These are phyloP conservation scores for Akabosia matsudoensis DNA, from an alignment of 1,140 invertebrate genomes.

Conservation along the genomic window DNA sequence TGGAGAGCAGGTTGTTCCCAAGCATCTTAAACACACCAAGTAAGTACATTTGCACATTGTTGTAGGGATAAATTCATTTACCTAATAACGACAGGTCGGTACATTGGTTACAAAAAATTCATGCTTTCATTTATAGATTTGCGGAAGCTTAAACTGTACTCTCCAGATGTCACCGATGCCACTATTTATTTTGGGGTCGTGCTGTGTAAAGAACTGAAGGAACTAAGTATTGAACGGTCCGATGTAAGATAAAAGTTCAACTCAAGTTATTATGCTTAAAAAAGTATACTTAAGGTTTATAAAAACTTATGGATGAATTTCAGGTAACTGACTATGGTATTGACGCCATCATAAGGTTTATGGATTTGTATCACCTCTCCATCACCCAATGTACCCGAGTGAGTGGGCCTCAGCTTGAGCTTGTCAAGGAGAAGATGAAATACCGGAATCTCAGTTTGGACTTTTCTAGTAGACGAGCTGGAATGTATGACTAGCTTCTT, in stretches of 20 bases:
- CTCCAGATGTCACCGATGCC: slow-evolving; percentile 10
- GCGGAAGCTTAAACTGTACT: slow-evolving; percentile 1
- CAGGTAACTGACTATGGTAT: slow-evolving; percentile 17
- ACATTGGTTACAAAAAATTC: no score
- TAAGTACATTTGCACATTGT: neutral
- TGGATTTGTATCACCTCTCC: slow-evolving; percentile 22
- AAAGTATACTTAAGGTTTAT: no score
- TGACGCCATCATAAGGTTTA: slow-evolving; percentile 18
- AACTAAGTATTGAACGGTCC: slow-evolving; percentile 15
- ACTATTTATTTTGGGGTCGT: slow-evolving; percentile 13
- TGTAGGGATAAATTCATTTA: no score
- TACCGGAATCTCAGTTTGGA: slow-evolving; percentile 20
- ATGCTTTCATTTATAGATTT: slow-evolving; percentile 5
- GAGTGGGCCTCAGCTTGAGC: slow-evolving; percentile 4
- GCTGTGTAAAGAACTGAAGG: slow-evolving; percentile 4
- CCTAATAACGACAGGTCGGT: no score
- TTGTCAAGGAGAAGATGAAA: slow-evolving; percentile 21
- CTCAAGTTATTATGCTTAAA: no score
- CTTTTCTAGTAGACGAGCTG: neutral
- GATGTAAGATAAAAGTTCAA: no score
- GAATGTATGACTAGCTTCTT: slow-evolving; percentile 15
- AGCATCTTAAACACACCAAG: slow-evolving; percentile 15
- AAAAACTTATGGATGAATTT: neutral
- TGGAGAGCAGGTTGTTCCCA: slow-evolving; percentile 13
- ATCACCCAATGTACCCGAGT: slow-evolving; percentile 19